These are phyloP conservation scores for Siphlonurus alternatus DNA, from an alignment of 2,888 invertebrate genomes.

Conservation along the genomic window DNA sequence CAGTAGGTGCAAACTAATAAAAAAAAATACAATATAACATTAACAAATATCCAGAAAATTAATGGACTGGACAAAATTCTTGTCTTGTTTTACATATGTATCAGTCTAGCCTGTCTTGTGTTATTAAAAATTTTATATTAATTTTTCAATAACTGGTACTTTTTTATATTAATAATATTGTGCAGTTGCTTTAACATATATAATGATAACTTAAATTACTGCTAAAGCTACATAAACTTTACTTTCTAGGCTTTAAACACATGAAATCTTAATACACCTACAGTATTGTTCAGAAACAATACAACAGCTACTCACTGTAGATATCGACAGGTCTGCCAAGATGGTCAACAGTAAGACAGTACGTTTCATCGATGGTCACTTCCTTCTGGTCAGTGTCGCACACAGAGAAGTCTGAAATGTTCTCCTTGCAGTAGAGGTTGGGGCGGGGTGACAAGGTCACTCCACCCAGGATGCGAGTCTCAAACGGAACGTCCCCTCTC, in stretches of 20 bases:
- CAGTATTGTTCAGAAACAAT: no score
- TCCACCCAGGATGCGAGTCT: slow-evolving; percentile 88
- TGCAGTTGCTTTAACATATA: no score
- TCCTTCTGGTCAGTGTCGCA: slow-evolving; percentile 92
- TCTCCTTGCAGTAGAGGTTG: slow-evolving; percentile 79
- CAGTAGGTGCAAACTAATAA: not conserved
- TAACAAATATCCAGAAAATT: not conserved
- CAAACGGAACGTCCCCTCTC: slow-evolving; percentile 74
- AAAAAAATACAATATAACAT: not conserved
- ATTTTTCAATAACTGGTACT: no score
- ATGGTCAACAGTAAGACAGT: slow-evolving; percentile 92
- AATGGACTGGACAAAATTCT: not conserved
- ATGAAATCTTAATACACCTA: no score
- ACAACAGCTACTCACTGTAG: slow-evolving; percentile 53
- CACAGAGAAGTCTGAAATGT: slow-evolving; percentile 81
- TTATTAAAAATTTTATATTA: no score
- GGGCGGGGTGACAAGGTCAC: slow-evolving; percentile 88
- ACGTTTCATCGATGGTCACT: slow-evolving; percentile 76
- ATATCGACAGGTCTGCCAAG: slow-evolving; percentile 88
- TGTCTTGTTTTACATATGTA: no score
- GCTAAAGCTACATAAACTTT: no score
- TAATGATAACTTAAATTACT: no score
- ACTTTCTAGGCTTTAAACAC: no score
- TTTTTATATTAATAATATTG: no score
- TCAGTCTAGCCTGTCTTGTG: no score